Evolutionary conservation across 2,113 vertebrate species (phyloP).

Genomic region (Myrmecophaga tridactyla): DNA sequence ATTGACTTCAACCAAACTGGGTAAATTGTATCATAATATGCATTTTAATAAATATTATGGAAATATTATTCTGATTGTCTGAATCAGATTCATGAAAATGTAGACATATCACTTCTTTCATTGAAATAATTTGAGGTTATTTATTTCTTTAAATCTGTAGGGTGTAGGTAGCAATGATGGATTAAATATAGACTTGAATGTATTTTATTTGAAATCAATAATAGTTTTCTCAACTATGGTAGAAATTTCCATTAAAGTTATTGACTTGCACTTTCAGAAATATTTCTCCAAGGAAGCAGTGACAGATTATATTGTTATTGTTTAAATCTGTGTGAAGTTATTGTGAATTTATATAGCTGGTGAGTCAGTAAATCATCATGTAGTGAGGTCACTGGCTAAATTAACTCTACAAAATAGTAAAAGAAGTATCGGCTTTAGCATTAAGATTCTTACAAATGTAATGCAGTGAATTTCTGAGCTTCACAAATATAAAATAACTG

Average conservation of each 20-base stretch:
- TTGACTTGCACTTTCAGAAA: background rate
- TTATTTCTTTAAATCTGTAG: background rate
- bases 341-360: background rate
- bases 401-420: constrained; percentile 5
- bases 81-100: background rate
- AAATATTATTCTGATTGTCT: background rate
- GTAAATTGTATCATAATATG: background rate
- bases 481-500: background rate
- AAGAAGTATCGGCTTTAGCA: background rate
- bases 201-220: constrained; percentile 23
- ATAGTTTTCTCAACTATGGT: background rate
- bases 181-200: background rate
- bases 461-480: background rate
- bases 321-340: background rate
- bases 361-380: constrained; percentile 16
- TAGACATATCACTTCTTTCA: background rate
- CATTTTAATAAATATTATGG: background rate
- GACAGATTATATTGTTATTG: background rate
- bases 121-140: background rate
- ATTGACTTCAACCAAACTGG: background rate
- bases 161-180: background rate
- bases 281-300: background rate
- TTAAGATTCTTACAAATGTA: background rate
- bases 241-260: background rate
- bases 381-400: background rate